phyloP scores from a whole-genome alignment of 2,888 invertebrate species.

The Omphaloscelis lunosa region DNA sequence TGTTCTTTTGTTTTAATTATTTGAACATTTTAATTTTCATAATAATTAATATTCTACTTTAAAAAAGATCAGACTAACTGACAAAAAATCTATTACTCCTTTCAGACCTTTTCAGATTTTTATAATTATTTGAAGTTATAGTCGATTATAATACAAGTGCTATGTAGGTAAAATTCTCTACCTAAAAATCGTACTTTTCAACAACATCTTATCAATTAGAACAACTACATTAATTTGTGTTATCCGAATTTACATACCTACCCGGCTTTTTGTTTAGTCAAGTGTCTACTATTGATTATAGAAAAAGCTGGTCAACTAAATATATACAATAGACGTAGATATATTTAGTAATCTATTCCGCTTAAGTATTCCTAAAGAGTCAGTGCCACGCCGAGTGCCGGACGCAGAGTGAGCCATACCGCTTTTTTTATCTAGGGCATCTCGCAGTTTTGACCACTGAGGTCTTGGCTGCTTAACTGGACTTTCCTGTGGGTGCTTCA shows the following conservation, averaged over 20 bases:
- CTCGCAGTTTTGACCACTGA: no score
- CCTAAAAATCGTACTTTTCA: no score
- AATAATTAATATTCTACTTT: neutral
- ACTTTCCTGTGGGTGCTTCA: no score
- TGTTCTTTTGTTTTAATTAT: neutral
- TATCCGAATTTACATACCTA: neutral
- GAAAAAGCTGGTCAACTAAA: neutral
- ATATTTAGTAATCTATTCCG: no score
- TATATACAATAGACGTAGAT: no score
- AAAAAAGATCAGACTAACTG: neutral
- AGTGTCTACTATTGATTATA: neutral
- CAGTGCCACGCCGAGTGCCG: no score
- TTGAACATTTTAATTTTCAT: neutral
- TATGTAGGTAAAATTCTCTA: neutral
- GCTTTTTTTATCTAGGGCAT: no score
- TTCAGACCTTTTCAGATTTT: neutral
- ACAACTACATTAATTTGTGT: neutral
- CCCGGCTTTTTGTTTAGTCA: neutral
- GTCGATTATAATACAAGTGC: neutral
- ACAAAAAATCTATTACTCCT: neutral
- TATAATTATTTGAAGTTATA: neutral
- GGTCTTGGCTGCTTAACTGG: no score
- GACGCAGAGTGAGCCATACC: no score
- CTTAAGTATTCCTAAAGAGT: no score
- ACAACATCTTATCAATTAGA: no score